phyloP scores from a whole-genome alignment of 1,140 invertebrate species.

The Papilio helenus region DNA sequence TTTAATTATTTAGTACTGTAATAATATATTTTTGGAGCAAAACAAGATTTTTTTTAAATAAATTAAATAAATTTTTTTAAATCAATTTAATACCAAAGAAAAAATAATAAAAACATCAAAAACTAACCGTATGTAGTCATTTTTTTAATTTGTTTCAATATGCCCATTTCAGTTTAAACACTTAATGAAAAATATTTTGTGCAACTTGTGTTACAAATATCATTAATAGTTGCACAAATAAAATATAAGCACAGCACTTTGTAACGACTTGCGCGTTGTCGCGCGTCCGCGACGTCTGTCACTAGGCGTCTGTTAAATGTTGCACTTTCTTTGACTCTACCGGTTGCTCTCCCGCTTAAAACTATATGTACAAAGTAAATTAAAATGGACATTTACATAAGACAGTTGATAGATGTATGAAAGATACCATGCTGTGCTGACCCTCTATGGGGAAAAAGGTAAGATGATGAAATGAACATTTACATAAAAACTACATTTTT shows the following conservation, averaged over 20 bases:
- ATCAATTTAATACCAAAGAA: background rate
- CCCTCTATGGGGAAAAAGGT: background rate
- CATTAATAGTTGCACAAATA: background rate
- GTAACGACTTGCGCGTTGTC: constrained; percentile 26
- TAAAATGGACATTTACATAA: background rate
- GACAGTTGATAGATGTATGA: background rate
- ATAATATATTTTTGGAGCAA: background rate
- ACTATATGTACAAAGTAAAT: background rate
- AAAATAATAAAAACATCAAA: background rate
- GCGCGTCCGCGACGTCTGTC: constrained; percentile 33
- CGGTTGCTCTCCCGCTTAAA: constrained; percentile 29
- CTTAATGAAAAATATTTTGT: background rate
- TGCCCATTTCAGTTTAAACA: constrained; percentile 54
- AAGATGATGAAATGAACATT: background rate
- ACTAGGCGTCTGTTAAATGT: constrained; percentile 31
- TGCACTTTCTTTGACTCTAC: constrained; percentile 36
- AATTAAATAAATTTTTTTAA: no score
- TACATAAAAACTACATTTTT: no score
- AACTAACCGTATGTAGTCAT: constrained; percentile 57
- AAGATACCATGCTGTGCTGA: background rate
- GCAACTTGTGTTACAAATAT: background rate
- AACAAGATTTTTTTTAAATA: no score
- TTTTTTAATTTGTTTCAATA: constrained; percentile 67
- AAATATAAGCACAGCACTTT: constrained; percentile 27
- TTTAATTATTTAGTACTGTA: no score